Evolutionary conservation across 2,797 vertebrate species (phyloP).

Genomic region (Sebastes matsubarae): DNA sequence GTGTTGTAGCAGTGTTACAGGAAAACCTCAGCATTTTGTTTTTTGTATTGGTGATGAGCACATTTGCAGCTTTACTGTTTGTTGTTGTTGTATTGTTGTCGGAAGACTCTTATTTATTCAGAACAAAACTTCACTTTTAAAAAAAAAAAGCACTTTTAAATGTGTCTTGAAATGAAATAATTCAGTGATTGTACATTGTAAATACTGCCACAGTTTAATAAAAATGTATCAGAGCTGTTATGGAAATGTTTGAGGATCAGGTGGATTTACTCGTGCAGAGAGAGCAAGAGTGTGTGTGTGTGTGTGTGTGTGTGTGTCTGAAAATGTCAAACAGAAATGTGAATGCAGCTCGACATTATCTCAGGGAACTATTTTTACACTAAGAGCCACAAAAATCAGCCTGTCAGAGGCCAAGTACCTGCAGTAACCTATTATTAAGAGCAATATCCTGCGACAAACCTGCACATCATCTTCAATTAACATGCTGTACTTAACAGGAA

Average conservation of each 20-base stretch:
- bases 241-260: neutral
- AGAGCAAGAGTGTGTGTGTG: neutral
- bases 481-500: constrained; percentile 47
- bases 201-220: constrained; percentile 74
- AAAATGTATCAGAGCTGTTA: constrained; percentile 69
- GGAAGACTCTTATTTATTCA: constrained; percentile 80
- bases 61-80: constrained; percentile 64
- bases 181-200: constrained; percentile 77
- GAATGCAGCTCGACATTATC: neutral
- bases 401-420: constrained; percentile 31
- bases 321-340: constrained; percentile 13
- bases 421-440: constrained; percentile 37
- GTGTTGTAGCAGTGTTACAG: constrained; percentile 50
- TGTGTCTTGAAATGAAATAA: constrained; percentile 71
- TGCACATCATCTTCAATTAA: constrained; percentile 60
- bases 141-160: constrained; percentile 76
- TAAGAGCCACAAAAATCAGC: neutral
- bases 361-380: constrained; percentile 13
- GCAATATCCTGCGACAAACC: constrained; percentile 43
- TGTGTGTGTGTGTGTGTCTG: neutral
- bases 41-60: constrained; percentile 56
- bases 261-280: constrained; percentile 5
- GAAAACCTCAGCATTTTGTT: constrained; percentile 60
- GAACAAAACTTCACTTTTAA: constrained; percentile 61
- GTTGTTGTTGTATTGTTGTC: constrained; percentile 71